Evolutionary conservation across 2,113 vertebrate genomes (phyloP).

Genomic region (Varanus salvator): DNA sequence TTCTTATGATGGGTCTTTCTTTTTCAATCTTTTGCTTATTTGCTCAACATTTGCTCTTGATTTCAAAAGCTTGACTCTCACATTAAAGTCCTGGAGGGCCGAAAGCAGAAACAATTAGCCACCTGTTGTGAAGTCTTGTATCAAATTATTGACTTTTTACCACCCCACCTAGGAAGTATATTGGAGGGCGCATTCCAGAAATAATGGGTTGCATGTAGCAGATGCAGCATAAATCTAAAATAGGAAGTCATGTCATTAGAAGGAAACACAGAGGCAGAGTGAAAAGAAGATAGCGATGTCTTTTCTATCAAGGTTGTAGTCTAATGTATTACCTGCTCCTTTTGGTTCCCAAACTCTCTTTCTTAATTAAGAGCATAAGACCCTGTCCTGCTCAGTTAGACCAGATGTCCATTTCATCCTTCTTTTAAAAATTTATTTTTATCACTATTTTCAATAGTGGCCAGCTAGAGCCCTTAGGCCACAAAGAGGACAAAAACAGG

Average conservation of each 20-base stretch:
- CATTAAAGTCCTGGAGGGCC: conserved; percentile 12
- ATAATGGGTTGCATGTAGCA: background rate
- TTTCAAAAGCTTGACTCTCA: conserved; percentile 25
- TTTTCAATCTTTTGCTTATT: conserved; percentile 7
- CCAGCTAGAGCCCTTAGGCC: background rate
- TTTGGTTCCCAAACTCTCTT: background rate
- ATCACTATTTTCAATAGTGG: background rate
- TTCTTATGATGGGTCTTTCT: background rate
- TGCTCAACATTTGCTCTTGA: conserved; percentile 18
- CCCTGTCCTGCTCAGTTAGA: background rate
- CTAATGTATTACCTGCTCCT: background rate
- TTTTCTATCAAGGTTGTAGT: background rate
- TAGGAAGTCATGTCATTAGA: background rate
- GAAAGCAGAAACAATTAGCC: conserved; percentile 29
- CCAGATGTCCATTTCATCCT: background rate
- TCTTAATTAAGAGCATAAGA: background rate
- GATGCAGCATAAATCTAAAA: conserved; percentile 1
- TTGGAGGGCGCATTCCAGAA: conserved; percentile 6
- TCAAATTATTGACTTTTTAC: conserved; percentile 22
- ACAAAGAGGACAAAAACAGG: background rate
- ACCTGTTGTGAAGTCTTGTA: conserved; percentile 28
- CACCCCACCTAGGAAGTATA: conserved; percentile 3
- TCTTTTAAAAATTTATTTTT: background rate
- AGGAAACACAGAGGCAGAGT: background rate
- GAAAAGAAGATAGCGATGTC: background rate